Percentiles rank a stretch among this genome's conserved stretches.
phyloP scores from a whole-genome alignment of 2,797 vertebrate genomes.

The Rhodeus uyekii region DNA sequence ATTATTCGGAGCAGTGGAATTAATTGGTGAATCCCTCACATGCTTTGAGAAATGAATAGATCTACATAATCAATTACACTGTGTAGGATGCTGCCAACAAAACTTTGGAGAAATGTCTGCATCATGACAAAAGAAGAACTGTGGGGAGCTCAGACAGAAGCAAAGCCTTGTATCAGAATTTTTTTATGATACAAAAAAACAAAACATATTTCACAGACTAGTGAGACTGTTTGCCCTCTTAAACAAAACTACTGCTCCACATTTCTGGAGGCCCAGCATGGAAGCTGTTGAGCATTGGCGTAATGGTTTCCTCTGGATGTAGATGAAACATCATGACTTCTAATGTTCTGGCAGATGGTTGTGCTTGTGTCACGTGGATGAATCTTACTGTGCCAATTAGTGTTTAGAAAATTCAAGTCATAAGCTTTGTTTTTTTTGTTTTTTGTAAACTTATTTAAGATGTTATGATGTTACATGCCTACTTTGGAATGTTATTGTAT shows the following conservation, averaged over 20 bases:
- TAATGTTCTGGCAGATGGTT: constrained; percentile 37
- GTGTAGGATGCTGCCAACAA: constrained; percentile 49
- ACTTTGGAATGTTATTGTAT: not conserved
- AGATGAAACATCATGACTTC: constrained; percentile 14
- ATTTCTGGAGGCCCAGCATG: constrained; percentile 26
- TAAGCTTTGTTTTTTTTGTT: constrained; percentile 1
- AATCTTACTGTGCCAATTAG: constrained; percentile 26
- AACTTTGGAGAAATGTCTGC: constrained; percentile 52
- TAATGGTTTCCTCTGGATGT: constrained; percentile 18
- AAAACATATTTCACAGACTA: constrained; percentile 19
- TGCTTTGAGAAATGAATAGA: constrained; percentile 59
- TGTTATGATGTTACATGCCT: not conserved
- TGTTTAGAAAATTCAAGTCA: constrained; percentile 9
- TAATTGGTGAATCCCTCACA: constrained; percentile 63
- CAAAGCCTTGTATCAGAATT: constrained; percentile 26
- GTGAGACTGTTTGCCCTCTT: constrained; percentile 36
- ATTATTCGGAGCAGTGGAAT: constrained; percentile 67
- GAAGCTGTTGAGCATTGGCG: constrained; percentile 8
- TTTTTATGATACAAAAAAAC: not conserved
- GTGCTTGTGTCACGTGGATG: constrained; percentile 16
- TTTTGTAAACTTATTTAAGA: not conserved
- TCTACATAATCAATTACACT: constrained; percentile 64
- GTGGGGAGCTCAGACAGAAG: constrained; percentile 43
- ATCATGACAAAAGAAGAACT: constrained; percentile 42
- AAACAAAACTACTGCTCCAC: constrained; percentile 14